Conservation (phyloP, 2,113 vertebrate genomes). For the Barbus barbus region DNA sequence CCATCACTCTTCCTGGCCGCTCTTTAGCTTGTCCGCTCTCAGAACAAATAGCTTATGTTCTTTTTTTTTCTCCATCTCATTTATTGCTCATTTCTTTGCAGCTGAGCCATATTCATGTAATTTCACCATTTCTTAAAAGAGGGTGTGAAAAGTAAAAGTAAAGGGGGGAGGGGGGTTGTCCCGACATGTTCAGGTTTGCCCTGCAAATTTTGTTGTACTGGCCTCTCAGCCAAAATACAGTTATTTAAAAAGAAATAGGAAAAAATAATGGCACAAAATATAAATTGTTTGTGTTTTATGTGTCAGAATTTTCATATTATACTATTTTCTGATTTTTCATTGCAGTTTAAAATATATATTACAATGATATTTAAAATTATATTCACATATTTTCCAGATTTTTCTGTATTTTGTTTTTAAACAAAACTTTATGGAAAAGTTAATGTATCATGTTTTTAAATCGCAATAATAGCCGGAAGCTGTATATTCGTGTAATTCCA, state of each 20-base stretch:
- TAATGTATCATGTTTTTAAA: neutral
- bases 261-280: neutral
- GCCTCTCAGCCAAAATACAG: neutral
- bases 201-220: neutral
- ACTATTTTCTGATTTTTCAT: no score
- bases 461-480: neutral
- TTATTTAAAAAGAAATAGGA: neutral
- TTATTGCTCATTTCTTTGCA: neutral
- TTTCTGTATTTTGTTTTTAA: neutral
- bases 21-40: conserved; percentile 25
- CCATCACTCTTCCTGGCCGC: conserved; percentile 48
- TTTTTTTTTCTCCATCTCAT: neutral
- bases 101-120: neutral
- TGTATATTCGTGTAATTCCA: neutral
- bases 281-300: no score
- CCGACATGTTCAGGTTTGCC: neutral
- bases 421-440: neutral
- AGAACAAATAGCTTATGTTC: conserved; percentile 13
- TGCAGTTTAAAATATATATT: no score
- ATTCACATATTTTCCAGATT: neutral
- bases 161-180: no score
- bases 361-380: no score
- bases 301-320: no score
- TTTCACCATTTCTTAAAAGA: neutral
- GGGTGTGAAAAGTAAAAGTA: neutral